phyloP scores from a whole-genome alignment of 2,888 invertebrate genomes.

The Drosophila atripex region DNA sequence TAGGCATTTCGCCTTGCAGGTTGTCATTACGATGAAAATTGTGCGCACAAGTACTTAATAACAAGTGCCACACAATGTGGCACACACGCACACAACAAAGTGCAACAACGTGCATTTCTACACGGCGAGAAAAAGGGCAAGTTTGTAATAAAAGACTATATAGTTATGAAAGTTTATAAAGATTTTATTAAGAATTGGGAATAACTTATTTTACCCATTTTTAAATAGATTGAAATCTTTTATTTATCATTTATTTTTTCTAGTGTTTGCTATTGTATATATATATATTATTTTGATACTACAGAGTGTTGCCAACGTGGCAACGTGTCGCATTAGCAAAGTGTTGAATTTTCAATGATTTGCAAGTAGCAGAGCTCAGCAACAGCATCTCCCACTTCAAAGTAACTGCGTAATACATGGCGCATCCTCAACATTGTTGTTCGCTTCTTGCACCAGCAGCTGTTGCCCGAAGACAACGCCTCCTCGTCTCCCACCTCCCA shows the following conservation, averaged over 20 bases:
- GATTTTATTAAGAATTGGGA: background rate
- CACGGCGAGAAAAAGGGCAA: slow-evolving; percentile 1
- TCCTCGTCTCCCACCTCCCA: too few species aligned
- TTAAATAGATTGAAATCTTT: background rate
- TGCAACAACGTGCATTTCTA: background rate
- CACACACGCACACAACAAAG: slow-evolving; percentile 44
- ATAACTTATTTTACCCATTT: background rate
- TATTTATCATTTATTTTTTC: background rate
- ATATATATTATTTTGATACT: slow-evolving; percentile 26
- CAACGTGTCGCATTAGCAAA: slow-evolving; percentile 73
- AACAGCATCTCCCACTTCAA: slow-evolving; percentile 50
- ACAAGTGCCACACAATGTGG: slow-evolving; percentile 77
- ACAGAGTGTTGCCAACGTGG: slow-evolving; percentile 56
- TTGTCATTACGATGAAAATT: slow-evolving; percentile 76
- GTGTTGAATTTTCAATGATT: slow-evolving; percentile 78
- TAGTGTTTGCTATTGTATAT: background rate
- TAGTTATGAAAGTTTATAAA: background rate
- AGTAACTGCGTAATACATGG: slow-evolving; percentile 32
- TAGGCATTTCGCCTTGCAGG: slow-evolving; percentile 75
- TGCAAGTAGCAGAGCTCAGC: slow-evolving; percentile 58
- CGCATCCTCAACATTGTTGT: slow-evolving; percentile 52
- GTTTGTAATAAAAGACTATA: background rate
- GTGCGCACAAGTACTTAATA: slow-evolving; percentile 76
- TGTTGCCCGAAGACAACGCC: slow-evolving; percentile 39
- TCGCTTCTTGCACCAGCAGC: slow-evolving; percentile 42